Percentiles rank a stretch among this genome's conserved stretches.
phyloP scores from a whole-genome alignment of 2,113 vertebrate genomes.

The Coptodon bakossiorum region DNA sequence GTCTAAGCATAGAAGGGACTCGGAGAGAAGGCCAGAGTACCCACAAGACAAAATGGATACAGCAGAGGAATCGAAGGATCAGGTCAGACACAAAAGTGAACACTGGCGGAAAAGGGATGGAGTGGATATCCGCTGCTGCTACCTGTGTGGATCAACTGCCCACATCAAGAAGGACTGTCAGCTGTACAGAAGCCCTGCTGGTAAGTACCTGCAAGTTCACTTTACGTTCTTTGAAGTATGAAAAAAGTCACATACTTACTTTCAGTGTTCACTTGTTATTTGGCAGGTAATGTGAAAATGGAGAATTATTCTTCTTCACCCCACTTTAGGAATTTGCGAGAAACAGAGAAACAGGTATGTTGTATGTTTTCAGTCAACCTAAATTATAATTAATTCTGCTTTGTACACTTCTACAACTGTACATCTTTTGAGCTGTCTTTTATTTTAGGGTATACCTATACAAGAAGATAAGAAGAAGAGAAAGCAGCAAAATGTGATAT shows the following conservation, averaged over 20 bases:
- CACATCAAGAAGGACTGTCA: constrained; percentile 92
- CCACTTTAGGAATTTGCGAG: constrained; percentile 66
- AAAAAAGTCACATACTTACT: not conserved
- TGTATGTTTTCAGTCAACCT: constrained; percentile 41
- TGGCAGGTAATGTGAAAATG: constrained; percentile 69
- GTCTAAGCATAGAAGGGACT: constrained; percentile 71
- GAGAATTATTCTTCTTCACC: constrained; percentile 57
- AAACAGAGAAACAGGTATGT: constrained; percentile 76
- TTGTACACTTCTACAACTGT: not conserved
- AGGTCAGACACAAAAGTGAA: constrained; percentile 68
- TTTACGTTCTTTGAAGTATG: not conserved
- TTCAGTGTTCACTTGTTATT: constrained; percentile 3
- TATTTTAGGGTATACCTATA: constrained; percentile 22
- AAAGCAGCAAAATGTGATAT: constrained; percentile 76
- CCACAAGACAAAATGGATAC: constrained; percentile 52
- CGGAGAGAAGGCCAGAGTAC: constrained; percentile 66
- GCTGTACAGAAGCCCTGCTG: constrained; percentile 79
- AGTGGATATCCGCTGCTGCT: constrained; percentile 87
- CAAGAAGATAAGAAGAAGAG: constrained; percentile 83
- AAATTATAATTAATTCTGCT: not conserved
- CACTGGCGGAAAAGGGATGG: constrained; percentile 80
- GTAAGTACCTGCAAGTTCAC: constrained; percentile 36
- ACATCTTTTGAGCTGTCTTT: not conserved
- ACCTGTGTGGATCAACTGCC: constrained; percentile 81
- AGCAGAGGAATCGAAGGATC: constrained; percentile 66